Base-by-base conservation (phyloP, 1,140 invertebrate genomes). In the Heliconius hewitsoni region DNA sequence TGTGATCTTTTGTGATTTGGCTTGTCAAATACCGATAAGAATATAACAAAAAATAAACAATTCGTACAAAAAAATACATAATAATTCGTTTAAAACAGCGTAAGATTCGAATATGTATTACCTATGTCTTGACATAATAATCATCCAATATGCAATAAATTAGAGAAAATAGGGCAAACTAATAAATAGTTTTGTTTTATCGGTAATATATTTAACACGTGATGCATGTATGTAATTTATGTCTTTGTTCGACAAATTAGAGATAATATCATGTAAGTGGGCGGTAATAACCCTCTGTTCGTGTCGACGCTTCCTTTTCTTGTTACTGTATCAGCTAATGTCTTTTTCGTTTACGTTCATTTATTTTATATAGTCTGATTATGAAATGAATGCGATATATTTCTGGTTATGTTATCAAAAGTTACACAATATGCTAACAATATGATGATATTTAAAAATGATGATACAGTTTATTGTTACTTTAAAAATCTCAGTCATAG, bases 191-290 rank as follows among this genome's bases (percentile, higher is more conserved):
- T 30, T 13, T 16, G 27, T 66, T 30, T 30, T 66, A 30, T 66
- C 60, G 27, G 13, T 30, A 11, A 66, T 16, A 66, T 30, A 30
- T 66, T 66, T n/a, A 66, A 30, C 60, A 66, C 27, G 60, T 66
- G 23, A 66, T 66, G 30, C 60, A 66, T 18, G 60, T 66, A 30
- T 66, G 34, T 8, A 66, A 30, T 30, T 66, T 66, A 16, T 66
- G 23, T 66, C 60, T 66, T 30, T 66, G 23, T 66, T 66, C 60
- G 60, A 66, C 60, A 66, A 66, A 66, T 66, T 27, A 66, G 60
- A 66, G 60, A 66, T 66, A 66, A 66, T 66, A 30, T 66, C 3
- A 66, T 30, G 23, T n/a, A 66, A 8, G 60, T 66, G 60, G 60
- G 60, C 60, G 23, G 23, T 66, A 66, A 66, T 66, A 66, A 6